Base-by-base conservation (phyloP, 2,113 vertebrate species). In the Mus spicilegus region DNA sequence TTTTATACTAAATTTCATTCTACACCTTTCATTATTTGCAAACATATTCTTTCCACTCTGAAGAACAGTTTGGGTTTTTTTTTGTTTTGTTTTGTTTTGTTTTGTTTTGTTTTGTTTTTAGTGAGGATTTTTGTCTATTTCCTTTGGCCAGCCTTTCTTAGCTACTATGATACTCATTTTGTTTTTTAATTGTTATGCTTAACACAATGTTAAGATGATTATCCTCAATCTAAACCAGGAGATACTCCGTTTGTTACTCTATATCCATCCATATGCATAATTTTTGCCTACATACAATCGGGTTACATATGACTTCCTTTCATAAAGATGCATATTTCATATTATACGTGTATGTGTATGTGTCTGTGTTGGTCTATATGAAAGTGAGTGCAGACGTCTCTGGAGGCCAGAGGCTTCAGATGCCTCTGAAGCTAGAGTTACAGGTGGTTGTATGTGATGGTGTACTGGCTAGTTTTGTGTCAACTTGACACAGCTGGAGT, bases 221-320 rank as follows among this genome's bases (percentile, higher is more conserved):
- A 36, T 92, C 63, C 63, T 75, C 13, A 63, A 33, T 89, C n/a
- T 81, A 33, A 77, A 16, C 36, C 76, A 58, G 80, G 93, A 78
- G 9, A 22, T 42, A 30, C 49, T 91, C 73, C 86, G 58, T 96
- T 72, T 80, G 81, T 91, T 0, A 30, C 8, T 78, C 26, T 92
- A 81, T 69, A 42, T 39, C 54, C 70, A 63, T n/a, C 30, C 63
- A 33, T 51, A 67, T 61, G 70, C 80, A 93, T 86, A 88, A 85
- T 90, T 92, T 90, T 89, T 90, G 51, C 46, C 80, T 92, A 93
- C 69, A 92, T 95, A 72, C 81, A 95, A 96, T 95, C 90, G 96
- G 81, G 36, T 75, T 36, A 17, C 54, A 56, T 87, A 39, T 1
- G 1, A 76, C 16, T 85, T 65, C 7, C 16, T 46, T 85, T 84